Evolutionary conservation across 2,888 invertebrate genomes (phyloP).

Genomic region (Parochlus steinenii): DNA sequence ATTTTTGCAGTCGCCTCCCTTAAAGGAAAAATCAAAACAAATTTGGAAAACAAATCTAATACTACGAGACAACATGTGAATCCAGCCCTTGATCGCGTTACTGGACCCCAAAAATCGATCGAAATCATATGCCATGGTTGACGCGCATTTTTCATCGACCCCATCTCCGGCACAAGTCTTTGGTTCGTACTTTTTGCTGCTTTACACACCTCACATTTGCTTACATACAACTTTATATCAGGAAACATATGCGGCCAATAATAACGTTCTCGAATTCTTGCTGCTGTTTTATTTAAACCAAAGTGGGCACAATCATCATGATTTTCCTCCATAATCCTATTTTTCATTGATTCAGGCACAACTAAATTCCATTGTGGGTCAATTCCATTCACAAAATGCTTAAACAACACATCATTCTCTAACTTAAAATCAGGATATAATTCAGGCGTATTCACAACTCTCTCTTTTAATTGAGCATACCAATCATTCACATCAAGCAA

Average conservation of each 20-base stretch:
- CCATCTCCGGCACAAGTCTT: too few species aligned
- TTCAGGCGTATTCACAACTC: background rate
- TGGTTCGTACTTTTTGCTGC: too few species aligned
- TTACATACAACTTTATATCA: slow-evolving; percentile 3
- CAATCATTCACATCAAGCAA: background rate
- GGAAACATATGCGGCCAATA: too few species aligned
- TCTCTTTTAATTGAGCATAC: background rate
- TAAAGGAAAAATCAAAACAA: slow-evolving; percentile 12
- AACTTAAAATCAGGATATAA: too few species aligned
- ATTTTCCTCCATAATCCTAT: background rate
- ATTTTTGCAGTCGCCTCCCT: too few species aligned
- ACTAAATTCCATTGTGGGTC: background rate
- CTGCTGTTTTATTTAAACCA: too few species aligned
- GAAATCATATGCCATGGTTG: slow-evolving; percentile 11
- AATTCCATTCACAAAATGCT: background rate
- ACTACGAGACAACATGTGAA: slow-evolving; percentile 10
- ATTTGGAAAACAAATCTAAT: slow-evolving; percentile 12
- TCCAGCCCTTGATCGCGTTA: slow-evolving; percentile 10
- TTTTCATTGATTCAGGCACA: background rate
- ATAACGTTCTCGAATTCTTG: too few species aligned
- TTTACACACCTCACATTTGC: background rate
- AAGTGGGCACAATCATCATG: slow-evolving; percentile 4
- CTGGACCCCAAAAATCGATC: slow-evolving; percentile 12
- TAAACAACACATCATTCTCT: background rate
- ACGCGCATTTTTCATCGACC: too few species aligned